phyloP scores from a whole-genome alignment of 2,888 invertebrate species.

The Gastracanthus pulcherrimus region DNA sequence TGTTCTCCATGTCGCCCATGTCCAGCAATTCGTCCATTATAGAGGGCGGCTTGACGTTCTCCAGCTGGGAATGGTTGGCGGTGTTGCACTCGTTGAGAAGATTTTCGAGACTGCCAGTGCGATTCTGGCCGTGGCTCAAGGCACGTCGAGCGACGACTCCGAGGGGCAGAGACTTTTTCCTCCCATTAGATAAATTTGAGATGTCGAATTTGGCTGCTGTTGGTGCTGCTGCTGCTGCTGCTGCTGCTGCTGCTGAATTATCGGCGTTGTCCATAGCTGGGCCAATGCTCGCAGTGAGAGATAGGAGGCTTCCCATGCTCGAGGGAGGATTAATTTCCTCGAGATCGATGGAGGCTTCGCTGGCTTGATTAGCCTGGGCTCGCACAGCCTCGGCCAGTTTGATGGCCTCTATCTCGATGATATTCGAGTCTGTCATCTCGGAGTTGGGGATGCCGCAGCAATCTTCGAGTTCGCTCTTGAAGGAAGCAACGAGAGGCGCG shows the following conservation, averaged over 20 bases:
- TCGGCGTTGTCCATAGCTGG: slow-evolving; percentile 38
- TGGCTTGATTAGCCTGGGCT: slow-evolving; percentile 75
- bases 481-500: slow-evolving; percentile 85
- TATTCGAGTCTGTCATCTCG: slow-evolving; percentile 84
- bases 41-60: slow-evolving; percentile 91
- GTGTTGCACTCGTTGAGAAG: slow-evolving; percentile 80
- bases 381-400: slow-evolving; percentile 82
- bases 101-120: slow-evolving; percentile 83
- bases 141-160: slow-evolving; percentile 86
- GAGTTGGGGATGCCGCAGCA: slow-evolving; percentile 40
- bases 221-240: too few relatives aligned
- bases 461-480: slow-evolving; percentile 80
- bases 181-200: slow-evolving; percentile 64
- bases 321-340: slow-evolving; percentile 89
- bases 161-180: slow-evolving; percentile 86
- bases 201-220: too few relatives aligned
- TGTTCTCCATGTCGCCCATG: slow-evolving; percentile 85
- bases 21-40: slow-evolving; percentile 84
- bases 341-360: slow-evolving; percentile 79
- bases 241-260: slow-evolving; percentile 42
- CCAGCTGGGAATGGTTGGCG: slow-evolving; percentile 83
- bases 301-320: slow-evolving; percentile 84
- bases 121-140: slow-evolving; percentile 79
- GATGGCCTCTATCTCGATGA: slow-evolving; percentile 88
- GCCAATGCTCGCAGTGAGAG: slow-evolving; percentile 78